phyloP scores from a whole-genome alignment of 2,888 invertebrate genomes.

The Rhagonycha lutea region DNA sequence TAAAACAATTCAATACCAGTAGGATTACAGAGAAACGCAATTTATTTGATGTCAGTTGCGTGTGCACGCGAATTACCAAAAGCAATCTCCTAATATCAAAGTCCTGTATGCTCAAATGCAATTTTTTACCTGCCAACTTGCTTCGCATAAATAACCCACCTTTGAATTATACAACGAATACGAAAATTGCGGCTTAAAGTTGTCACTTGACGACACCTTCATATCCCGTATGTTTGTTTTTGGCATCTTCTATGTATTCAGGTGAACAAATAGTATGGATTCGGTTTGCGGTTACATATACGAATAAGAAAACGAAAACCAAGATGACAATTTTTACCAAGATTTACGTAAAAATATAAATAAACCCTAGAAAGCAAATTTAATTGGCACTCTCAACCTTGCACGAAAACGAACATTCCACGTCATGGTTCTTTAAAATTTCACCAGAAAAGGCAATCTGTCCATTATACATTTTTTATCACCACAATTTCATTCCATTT shows the following conservation, averaged over 20 bases:
- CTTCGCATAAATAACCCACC: slow-evolving; percentile 28
- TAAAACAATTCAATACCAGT: slow-evolving; percentile 28
- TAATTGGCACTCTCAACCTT: not conserved
- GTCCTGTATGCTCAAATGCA: slow-evolving; percentile 28
- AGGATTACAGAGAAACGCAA: slow-evolving; percentile 29
- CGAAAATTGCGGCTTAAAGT: slow-evolving; percentile 30
- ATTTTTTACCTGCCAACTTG: slow-evolving; percentile 28
- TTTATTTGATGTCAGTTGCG: slow-evolving; percentile 32
- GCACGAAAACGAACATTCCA: not conserved
- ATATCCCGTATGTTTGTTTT: slow-evolving; percentile 36
- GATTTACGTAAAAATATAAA: not conserved
- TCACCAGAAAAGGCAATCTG: not conserved
- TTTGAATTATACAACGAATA: slow-evolving; percentile 28
- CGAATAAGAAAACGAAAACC: slow-evolving; percentile 12
- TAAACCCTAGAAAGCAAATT: not conserved
- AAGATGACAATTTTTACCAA: not conserved
- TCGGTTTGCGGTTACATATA: slow-evolving; percentile 20
- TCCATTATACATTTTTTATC: not conserved
- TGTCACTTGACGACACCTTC: slow-evolving; percentile 31
- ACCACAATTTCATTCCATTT: not conserved
- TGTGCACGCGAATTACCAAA: slow-evolving; percentile 29
- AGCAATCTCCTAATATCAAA: slow-evolving; percentile 31
- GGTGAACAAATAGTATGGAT: slow-evolving; percentile 33
- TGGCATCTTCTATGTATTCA: slow-evolving; percentile 35
- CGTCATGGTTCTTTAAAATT: not conserved